Conservation (phyloP, 2,797 vertebrate genomes). For the Morelia viridis region DNA sequence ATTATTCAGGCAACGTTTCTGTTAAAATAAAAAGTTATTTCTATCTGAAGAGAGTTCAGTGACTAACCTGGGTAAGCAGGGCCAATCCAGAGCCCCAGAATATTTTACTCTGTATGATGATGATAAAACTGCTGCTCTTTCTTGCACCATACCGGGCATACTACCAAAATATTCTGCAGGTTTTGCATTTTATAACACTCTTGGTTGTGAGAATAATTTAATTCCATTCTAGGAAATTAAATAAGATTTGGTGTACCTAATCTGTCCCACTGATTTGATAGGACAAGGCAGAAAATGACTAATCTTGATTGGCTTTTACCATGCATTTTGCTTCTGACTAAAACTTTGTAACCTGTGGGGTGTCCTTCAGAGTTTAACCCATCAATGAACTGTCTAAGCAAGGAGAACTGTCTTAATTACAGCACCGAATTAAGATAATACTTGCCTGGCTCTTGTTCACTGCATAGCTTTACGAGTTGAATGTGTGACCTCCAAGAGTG, state of each 20-base stretch:
- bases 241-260: neutral
- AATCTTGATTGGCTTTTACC: neutral
- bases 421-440: slow-evolving; percentile 53
- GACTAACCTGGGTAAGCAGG: too few species aligned
- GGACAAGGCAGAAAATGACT: neutral
- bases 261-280: neutral
- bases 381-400: slow-evolving; percentile 49
- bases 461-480: slow-evolving; percentile 60
- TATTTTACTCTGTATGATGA: neutral
- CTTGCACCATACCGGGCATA: neutral
- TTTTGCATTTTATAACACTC: neutral
- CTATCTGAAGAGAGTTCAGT: neutral
- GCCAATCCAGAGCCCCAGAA: neutral
- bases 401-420: slow-evolving; percentile 52
- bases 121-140: neutral
- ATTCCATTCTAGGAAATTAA: neutral
- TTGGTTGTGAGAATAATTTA: neutral
- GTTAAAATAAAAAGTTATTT: neutral
- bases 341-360: slow-evolving; percentile 10
- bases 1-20: neutral
- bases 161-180: neutral
- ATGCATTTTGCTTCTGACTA: neutral
- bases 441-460: slow-evolving; percentile 26
- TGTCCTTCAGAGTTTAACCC: slow-evolving; percentile 43
- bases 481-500: slow-evolving; percentile 65